These are phyloP conservation scores for Cistogaster globosa DNA, from an alignment of 2,888 invertebrate species.

Conservation along the genomic window DNA sequence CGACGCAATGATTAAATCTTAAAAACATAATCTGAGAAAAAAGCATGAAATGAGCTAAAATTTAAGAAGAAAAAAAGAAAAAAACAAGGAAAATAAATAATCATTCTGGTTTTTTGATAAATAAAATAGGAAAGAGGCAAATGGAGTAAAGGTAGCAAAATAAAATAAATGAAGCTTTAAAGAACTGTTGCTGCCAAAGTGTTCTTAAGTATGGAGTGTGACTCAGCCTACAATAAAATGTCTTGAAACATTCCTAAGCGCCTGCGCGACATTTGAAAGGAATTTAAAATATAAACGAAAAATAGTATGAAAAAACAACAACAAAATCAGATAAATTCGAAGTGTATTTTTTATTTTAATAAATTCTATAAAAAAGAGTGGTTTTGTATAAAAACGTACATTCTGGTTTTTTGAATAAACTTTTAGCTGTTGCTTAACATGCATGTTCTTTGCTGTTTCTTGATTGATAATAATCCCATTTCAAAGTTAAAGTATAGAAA, in stretches of 20 bases:
- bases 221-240: slow-evolving; percentile 65
- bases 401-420: slow-evolving; percentile 20
- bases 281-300: slow-evolving; percentile 30
- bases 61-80: slow-evolving; percentile 5
- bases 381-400: background rate
- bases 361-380: background rate
- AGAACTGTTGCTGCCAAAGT: slow-evolving; percentile 6
- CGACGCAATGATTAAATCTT: slow-evolving; percentile 48
- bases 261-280: slow-evolving; percentile 59
- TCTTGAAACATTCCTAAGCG: slow-evolving; percentile 63
- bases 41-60: slow-evolving; percentile 29
- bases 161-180: slow-evolving; percentile 32
- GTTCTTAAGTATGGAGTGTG: slow-evolving; percentile 42
- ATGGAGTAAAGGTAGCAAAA: slow-evolving; percentile 22
- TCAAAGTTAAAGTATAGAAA: slow-evolving; percentile 26
- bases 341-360: background rate
- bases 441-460: slow-evolving; percentile 16
- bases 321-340: slow-evolving; percentile 1
- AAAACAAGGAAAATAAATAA: slow-evolving; percentile 46
- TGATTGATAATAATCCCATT: slow-evolving; percentile 50
- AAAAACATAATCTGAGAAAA: background rate
- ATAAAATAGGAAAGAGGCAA: slow-evolving; percentile 47
- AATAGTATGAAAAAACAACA: slow-evolving; percentile 10
- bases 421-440: slow-evolving; percentile 30
- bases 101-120: slow-evolving; percentile 50